Evolutionary conservation across 2,113 vertebrate genomes (phyloP).

Genomic region (Cololabis saira): DNA sequence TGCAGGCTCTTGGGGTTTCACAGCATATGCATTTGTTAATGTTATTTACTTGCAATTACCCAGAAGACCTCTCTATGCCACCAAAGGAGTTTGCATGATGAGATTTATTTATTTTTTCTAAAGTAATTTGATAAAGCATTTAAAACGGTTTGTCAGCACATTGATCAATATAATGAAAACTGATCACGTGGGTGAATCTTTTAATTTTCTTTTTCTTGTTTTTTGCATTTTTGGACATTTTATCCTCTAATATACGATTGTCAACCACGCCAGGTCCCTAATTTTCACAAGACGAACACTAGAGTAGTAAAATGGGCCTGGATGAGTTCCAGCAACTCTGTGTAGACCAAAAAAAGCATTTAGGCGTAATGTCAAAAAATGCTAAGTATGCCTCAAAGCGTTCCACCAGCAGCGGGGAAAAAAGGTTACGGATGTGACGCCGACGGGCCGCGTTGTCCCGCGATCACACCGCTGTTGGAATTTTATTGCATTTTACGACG

Average conservation of each 20-base stretch:
- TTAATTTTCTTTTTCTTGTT: no score
- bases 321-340: no score
- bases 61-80: conserved; percentile 23
- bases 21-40: conserved; percentile 41
- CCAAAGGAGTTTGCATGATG: conserved; percentile 31
- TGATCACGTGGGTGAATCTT: no score
- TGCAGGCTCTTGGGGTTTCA: conserved; percentile 33
- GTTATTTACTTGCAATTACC: conserved; percentile 41
- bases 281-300: no score
- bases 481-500: conserved; percentile 50
- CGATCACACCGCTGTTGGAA: conserved; percentile 43
- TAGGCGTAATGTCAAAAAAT: conserved; percentile 39
- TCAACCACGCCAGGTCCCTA: no score
- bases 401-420: conserved; percentile 5
- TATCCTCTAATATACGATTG: no score
- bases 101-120: conserved; percentile 30
- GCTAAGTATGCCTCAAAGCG: conserved; percentile 29
- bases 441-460: conserved; percentile 29
- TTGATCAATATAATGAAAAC: conserved; percentile 3
- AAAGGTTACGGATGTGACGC: conserved; percentile 39
- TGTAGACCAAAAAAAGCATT: conserved; percentile 39
- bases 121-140: conserved; percentile 17
- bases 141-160: conserved; percentile 19
- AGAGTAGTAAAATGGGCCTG: no score
- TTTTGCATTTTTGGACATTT: no score